phyloP scores from a whole-genome alignment of 2,797 vertebrate species.

The Sebastes baramenuke region DNA sequence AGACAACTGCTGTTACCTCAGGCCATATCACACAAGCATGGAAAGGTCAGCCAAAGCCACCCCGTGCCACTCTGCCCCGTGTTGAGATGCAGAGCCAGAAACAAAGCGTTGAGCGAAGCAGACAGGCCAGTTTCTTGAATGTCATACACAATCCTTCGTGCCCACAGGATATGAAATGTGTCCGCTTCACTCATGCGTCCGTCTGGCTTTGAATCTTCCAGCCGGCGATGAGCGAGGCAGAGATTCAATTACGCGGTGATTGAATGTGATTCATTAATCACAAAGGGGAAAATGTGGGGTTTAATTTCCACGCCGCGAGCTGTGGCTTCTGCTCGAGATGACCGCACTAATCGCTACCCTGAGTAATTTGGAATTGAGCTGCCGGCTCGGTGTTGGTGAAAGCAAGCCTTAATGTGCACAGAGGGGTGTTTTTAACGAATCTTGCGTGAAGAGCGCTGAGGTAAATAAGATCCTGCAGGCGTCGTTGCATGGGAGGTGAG shows the following conservation, averaged over 20 bases:
- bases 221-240: constrained; percentile 6
- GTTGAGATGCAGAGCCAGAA: constrained; percentile 13
- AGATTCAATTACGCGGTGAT: constrained; percentile 60
- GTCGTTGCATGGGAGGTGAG: constrained; percentile 16
- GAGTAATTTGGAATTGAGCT: constrained; percentile 42
- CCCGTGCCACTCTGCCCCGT: not conserved
- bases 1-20: constrained; percentile 12
- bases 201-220: constrained; percentile 5
- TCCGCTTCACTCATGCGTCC: constrained; percentile 3
- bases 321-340: constrained; percentile 38
- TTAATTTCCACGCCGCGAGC: constrained; percentile 51
- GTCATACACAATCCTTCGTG: constrained; percentile 19
- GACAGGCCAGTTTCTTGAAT: constrained; percentile 25
- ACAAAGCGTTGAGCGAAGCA: constrained; percentile 7
- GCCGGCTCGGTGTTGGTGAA: constrained; percentile 11
- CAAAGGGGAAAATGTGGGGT: constrained; percentile 33
- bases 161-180: constrained; percentile 40
- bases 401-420: constrained; percentile 13
- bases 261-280: constrained; percentile 69
- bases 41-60: constrained; percentile 42
- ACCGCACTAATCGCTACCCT: constrained; percentile 37
- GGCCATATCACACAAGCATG: constrained; percentile 1
- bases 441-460: constrained; percentile 4
- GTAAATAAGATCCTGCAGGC: constrained; percentile 39
- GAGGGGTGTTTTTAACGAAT: constrained; percentile 15